Conservation (phyloP, 2,113 vertebrate species). For the Spea multiplicata region DNA sequence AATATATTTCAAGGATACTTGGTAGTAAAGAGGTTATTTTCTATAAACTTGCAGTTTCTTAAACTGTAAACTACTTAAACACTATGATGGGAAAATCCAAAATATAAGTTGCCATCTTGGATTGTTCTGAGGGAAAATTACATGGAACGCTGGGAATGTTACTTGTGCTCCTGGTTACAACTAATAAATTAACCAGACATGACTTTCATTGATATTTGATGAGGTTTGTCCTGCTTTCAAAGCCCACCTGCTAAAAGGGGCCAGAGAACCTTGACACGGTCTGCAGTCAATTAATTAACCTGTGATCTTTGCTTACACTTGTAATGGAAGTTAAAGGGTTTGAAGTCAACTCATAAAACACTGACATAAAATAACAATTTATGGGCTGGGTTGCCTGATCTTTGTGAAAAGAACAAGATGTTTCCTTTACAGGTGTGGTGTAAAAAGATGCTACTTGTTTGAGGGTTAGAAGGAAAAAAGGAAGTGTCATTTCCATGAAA, state of each 20-base stretch:
- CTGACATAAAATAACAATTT: slow-evolving; percentile 24
- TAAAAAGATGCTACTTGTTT: slow-evolving; percentile 30
- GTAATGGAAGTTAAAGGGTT: slow-evolving; percentile 25
- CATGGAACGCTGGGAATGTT: not conserved
- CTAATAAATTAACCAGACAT: slow-evolving; percentile 17
- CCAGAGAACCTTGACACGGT: slow-evolving; percentile 41
- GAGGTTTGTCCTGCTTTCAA: slow-evolving; percentile 39
- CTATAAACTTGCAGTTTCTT: not conserved
- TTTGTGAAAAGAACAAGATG: slow-evolving; percentile 36
- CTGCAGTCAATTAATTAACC: slow-evolving; percentile 47
- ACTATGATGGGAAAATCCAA: not conserved
- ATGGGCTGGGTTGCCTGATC: slow-evolving; percentile 21
- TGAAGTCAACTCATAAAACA: slow-evolving; percentile 30
- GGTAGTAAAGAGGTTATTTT: not conserved
- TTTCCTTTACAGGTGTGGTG: slow-evolving; percentile 43
- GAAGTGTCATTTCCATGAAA: slow-evolving; percentile 24
- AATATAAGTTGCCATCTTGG: not conserved
- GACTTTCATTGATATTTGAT: slow-evolving; percentile 39
- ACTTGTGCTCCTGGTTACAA: not conserved
- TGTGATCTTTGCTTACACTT: slow-evolving; percentile 42
- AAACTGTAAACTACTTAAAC: not conserved
- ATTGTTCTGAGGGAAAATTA: not conserved
- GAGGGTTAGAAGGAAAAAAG: slow-evolving; percentile 23
- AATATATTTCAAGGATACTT: not conserved
- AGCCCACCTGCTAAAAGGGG: slow-evolving; percentile 33